A percentile compares a stretch with the other conserved stretches of the same genome.
Evolutionary conservation across 2,797 vertebrate genomes (phyloP).

Genomic region (Pempheris klunzingeri): DNA sequence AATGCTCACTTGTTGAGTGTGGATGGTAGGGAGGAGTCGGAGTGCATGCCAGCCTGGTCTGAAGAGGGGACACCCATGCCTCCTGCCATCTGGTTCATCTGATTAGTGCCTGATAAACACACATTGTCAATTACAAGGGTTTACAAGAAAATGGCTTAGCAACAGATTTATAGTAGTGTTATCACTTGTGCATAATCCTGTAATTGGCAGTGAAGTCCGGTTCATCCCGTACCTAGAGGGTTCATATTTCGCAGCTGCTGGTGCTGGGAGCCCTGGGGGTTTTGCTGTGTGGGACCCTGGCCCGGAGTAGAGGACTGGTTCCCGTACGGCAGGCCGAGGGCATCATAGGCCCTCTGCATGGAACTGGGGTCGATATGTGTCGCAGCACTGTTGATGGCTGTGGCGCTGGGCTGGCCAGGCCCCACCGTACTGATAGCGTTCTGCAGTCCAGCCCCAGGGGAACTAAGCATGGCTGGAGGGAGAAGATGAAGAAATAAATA

Average conservation of each 20-base stretch:
- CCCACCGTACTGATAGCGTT: constrained; percentile 90
- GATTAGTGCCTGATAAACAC: constrained; percentile 88
- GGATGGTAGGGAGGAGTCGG: constrained; percentile 92
- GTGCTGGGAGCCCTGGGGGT: constrained; percentile 88
- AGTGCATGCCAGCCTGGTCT: constrained; percentile 92
- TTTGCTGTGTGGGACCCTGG: constrained; percentile 84
- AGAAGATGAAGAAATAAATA: background rate
- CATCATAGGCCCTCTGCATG: constrained; percentile 98
- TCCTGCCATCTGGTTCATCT: constrained; percentile 92
- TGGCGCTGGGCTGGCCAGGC: constrained; percentile 89
- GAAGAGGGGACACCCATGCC: constrained; percentile 88
- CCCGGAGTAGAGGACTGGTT: constrained; percentile 92
- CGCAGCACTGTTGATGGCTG: constrained; percentile 89
- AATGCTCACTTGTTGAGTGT: constrained; percentile 90
- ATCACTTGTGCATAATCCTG: background rate
- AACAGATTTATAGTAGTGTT: background rate
- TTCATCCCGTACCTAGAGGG: constrained; percentile 85
- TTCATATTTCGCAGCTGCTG: constrained; percentile 93
- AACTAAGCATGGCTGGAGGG: constrained; percentile 88
- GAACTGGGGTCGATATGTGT: constrained; percentile 98
- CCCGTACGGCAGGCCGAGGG: constrained; percentile 96
- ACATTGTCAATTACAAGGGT: constrained; percentile 8
- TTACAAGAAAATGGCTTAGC: constrained; percentile 23
- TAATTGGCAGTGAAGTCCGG: background rate
- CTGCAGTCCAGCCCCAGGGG: constrained; percentile 91